A percentile compares a stretch with the other conserved stretches of the same genome.
phyloP scores from a whole-genome alignment of 2,888 invertebrate genomes.

The Aromia moschata region DNA sequence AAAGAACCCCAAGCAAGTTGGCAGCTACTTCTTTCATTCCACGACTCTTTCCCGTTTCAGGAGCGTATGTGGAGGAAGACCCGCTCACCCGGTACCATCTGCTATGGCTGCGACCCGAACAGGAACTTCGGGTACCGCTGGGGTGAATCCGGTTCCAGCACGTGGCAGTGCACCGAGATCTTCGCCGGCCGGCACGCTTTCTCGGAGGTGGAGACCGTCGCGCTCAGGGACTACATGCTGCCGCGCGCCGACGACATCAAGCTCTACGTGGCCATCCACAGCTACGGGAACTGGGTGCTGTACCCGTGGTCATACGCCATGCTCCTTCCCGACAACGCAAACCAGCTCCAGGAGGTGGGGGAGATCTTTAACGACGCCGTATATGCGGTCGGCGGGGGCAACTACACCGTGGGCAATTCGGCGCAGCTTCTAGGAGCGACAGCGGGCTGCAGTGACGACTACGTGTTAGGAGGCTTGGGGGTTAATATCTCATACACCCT shows the following conservation, averaged over 20 bases:
- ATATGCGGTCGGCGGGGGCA: constrained; percentile 53
- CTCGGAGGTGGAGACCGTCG: constrained; percentile 68
- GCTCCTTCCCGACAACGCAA: constrained; percentile 64
- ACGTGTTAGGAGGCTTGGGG: constrained; percentile 66
- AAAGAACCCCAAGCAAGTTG: too few relatives aligned
- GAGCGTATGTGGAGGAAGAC: constrained; percentile 52
- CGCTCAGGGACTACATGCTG: constrained; percentile 68
- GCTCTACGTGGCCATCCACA: constrained; percentile 78
- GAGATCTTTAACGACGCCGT: constrained; percentile 63
- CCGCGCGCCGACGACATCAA: constrained; percentile 64
- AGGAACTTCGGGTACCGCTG: constrained; percentile 72
- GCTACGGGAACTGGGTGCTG: constrained; percentile 74
- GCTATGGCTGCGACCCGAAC: constrained; percentile 45
- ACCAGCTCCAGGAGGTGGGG: constrained; percentile 63
- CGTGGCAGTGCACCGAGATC: constrained; percentile 60
- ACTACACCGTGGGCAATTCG: constrained; percentile 65
- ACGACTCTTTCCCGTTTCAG: constrained; percentile 31
- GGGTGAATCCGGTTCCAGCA: constrained; percentile 64
- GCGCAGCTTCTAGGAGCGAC: constrained; percentile 65
- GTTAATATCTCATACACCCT: constrained; percentile 71
- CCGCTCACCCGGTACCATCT: constrained; percentile 34
- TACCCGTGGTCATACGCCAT: constrained; percentile 74
- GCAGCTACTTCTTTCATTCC: too few relatives aligned
- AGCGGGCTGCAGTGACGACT: constrained; percentile 74
- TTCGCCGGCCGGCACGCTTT: constrained; percentile 63